Base-by-base conservation (phyloP, 2,888 invertebrate genomes). In the Melipona bicolor region DNA sequence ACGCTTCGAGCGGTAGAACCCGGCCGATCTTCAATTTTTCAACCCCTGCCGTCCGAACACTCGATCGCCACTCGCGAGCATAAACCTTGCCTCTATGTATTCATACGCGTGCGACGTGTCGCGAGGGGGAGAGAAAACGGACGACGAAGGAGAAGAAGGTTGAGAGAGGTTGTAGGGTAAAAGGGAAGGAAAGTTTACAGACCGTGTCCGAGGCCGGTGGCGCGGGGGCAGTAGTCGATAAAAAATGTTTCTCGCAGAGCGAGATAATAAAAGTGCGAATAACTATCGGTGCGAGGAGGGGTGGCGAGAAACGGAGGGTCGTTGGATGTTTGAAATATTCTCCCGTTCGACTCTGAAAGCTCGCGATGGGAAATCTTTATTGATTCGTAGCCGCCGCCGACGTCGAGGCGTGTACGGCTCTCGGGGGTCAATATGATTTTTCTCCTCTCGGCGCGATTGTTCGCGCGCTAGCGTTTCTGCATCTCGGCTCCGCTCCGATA, bases 241-340 rank as follows among this genome's bases (percentile, higher is more conserved):
- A 93, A 93, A 93, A 93, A 92, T 92, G 93, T 93, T 92, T 91
- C 92, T 88, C 87, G 88, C 88, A 87, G 43, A 43, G 82, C 86
- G 89, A 92, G 93, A 93, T 92, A 92, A 93, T 93, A 93, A 93
- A 93, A 93, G 92, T 91, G 92, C 90, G 92, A 93, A 92, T 93
- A 92, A 91, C 24, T 36, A 67, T 50, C 62, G 65, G 61, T 36
- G 24, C 19, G 82, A 61, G 36, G 27, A 19, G 52, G 43, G 76
- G 54, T 77, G 81, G 76, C 74, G 73, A 81, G 79, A 59, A 67
- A 76, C 69, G 72, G 76, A 84, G 87, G 84, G 86, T 83, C 85
- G 80, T 81, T 86, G 91, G 91, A 93, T 92, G 91, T 92, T 92
- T 92, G 91, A 92, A 93, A 93, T 94, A 93, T 93, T 92, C 91